Percentiles rank a stretch among this genome's conserved stretches.
phyloP scores from a whole-genome alignment of 2,888 invertebrate genomes.

The Archips xylosteana region DNA sequence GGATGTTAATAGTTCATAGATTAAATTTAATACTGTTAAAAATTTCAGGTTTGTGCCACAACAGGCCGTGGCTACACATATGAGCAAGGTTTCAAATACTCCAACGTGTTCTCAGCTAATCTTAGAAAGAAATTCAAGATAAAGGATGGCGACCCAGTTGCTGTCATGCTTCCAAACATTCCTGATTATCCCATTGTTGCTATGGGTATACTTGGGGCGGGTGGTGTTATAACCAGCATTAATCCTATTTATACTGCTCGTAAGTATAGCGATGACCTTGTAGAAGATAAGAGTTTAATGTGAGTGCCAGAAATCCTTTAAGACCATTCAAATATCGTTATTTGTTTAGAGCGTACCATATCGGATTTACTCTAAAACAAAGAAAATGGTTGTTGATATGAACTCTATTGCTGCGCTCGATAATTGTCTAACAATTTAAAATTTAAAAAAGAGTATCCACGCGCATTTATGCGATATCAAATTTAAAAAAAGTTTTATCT shows the following conservation, averaged over 20 bases:
- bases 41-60: constrained; percentile 89
- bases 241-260: constrained; percentile 91
- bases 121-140: constrained; percentile 88
- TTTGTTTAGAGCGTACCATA: neutral
- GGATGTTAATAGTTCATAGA: too few species aligned
- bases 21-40: too few species aligned
- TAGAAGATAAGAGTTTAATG: neutral
- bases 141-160: constrained; percentile 88
- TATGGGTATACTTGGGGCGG: constrained; percentile 89
- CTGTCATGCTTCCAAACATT: constrained; percentile 90
- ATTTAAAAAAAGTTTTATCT: too few species aligned
- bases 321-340: neutral
- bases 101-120: constrained; percentile 88
- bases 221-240: constrained; percentile 88
- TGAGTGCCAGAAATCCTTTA: neutral
- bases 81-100: constrained; percentile 87
- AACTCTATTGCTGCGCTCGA: too few species aligned
- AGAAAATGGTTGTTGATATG: too few species aligned
- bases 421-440: too few species aligned
- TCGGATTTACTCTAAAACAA: too few species aligned
- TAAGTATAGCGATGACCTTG: constrained; percentile 60
- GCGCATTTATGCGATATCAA: too few species aligned
- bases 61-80: constrained; percentile 91
- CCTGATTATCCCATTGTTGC: constrained; percentile 90
- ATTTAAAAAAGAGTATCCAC: too few species aligned